Evolutionary conservation across 2,113 vertebrate species (phyloP).

Genomic region (Phylloscopus whistleri): DNA sequence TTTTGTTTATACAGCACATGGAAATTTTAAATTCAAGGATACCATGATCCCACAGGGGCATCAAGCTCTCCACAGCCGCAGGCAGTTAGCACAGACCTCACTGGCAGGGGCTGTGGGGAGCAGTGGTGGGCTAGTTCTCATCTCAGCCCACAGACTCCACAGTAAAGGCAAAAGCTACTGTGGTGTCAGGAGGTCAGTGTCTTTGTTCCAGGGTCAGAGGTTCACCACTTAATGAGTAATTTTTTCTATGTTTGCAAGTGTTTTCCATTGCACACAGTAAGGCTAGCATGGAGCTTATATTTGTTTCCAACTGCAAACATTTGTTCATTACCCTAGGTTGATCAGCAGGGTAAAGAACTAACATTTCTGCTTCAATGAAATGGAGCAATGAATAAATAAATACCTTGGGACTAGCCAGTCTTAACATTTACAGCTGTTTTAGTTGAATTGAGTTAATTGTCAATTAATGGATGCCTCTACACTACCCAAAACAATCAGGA

Average conservation of each 20-base stretch:
- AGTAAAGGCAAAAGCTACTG: not conserved
- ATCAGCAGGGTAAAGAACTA: slow-evolving; percentile 28
- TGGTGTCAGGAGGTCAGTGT: not conserved
- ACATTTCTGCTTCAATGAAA: slow-evolving; percentile 12
- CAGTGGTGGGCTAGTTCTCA: rapidly evolving
- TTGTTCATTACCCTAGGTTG: slow-evolving; percentile 14
- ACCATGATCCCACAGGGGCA: rapidly evolving
- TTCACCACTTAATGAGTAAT: not conserved
- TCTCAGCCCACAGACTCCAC: not conserved
- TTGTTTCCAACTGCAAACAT: slow-evolving; percentile 25
- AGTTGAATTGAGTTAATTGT: not conserved
- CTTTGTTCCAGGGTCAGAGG: not conserved
- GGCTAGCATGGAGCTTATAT: not conserved
- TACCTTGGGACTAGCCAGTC: not conserved
- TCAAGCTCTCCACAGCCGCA: not conserved
- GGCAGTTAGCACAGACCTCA: too few species aligned
- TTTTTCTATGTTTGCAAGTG: not conserved
- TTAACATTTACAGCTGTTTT: slow-evolving; percentile 27
- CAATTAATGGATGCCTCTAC: not conserved
- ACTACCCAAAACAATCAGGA: not conserved
- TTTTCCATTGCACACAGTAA: not conserved
- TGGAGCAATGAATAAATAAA: not conserved
- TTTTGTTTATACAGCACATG: not conserved
- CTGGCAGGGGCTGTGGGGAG: too few species aligned
- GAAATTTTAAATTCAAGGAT: not conserved